Evolutionary conservation across 2,797 vertebrate genomes (phyloP), one percentile per base, ranked within the genome.

Genomic region (Schizopygopsis pylzovi): DNA sequence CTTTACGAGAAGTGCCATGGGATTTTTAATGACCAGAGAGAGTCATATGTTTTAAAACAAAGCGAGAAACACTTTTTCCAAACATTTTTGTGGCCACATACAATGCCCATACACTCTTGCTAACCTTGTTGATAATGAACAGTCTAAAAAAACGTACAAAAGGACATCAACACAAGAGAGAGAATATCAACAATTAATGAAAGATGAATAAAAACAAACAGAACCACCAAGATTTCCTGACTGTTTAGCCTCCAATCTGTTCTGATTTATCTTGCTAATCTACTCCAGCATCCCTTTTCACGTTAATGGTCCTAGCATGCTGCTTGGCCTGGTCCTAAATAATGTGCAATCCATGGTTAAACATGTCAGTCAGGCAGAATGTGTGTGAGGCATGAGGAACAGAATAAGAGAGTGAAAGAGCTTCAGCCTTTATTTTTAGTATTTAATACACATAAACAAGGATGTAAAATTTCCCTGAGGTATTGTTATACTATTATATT

Each of bases 261-360:
- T 16, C 49, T 82, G 37, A 54, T 82, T 82, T 82, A 77, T 80
- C 80, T 59, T 79, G 80, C 41, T 81, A 67, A 79, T 84, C 65
- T 78, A 65, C 82, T 81, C 76, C 61, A 41, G n/a, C 47, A 25
- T 75, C 59, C 68, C 54, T 25, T 43, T 70, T 78, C 41, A 77
- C 25, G 56, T 90, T 93, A 93, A 94, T 93, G 90, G 76, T 85
- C 37, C 63, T 67, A 93, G 89, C 91, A 92, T 92, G 91, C 92
- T 82, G 7, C 82, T 83, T 63, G 18, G 81, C 75, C 75, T 52
- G 47, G 12, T 77, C 52, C 72, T 79, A 89, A 90, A 85, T 86
- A 87, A 84, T 63, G 63, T 12, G 61, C 71, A 88, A 85, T 88
- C 77, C 28, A 87, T 20, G 83, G 65, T 83, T 77, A 49, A 82